Percentiles rank a stretch among this genome's conserved stretches.
These are phyloP conservation scores for Oeneis ivallda DNA, from an alignment of 2,888 invertebrate species.

Conservation along the genomic window DNA sequence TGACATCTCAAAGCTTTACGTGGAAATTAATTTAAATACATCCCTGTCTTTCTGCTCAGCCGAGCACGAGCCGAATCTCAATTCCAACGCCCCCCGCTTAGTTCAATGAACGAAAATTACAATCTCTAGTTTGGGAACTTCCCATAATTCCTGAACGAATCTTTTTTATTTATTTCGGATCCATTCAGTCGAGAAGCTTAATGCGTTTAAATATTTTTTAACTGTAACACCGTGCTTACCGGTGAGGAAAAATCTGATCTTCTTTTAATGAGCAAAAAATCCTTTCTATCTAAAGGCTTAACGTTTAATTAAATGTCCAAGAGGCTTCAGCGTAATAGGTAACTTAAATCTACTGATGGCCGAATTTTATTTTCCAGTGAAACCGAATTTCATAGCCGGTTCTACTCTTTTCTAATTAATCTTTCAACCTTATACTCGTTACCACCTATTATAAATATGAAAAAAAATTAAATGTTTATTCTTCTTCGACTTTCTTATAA, in stretches of 20 bases:
- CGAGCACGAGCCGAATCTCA: slow-evolving; percentile 70
- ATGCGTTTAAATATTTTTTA: slow-evolving; percentile 43
- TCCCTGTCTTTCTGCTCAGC: slow-evolving; percentile 70
- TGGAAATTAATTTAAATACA: slow-evolving; percentile 75
- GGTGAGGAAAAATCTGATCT: slow-evolving; percentile 44
- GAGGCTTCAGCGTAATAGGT: slow-evolving; percentile 37
- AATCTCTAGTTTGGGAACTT: slow-evolving; percentile 54
- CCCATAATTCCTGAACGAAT: slow-evolving; percentile 46
- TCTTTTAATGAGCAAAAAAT: slow-evolving; percentile 43
- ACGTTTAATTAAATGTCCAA: slow-evolving; percentile 39
- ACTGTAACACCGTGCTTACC: slow-evolving; percentile 42
- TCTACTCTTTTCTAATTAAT: slow-evolving; percentile 21
- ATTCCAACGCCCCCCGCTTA: slow-evolving; percentile 66
- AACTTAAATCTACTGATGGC: slow-evolving; percentile 39
- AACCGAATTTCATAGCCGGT: slow-evolving; percentile 21
- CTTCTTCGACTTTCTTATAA: not conserved
- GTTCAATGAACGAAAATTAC: slow-evolving; percentile 70
- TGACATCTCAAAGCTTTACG: slow-evolving; percentile 42
- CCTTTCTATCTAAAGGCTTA: slow-evolving; percentile 38
- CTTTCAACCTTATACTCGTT: not conserved
- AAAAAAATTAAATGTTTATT: not conserved
- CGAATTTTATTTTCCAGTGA: slow-evolving; percentile 30
- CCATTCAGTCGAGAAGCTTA: slow-evolving; percentile 50
- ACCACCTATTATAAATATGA: not conserved
- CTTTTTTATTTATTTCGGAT: slow-evolving; percentile 58